Percentiles rank a stretch among this genome's conserved stretches.
Conservation (phyloP, 1,140 invertebrate species). For the Drosophila carrolli region DNA sequence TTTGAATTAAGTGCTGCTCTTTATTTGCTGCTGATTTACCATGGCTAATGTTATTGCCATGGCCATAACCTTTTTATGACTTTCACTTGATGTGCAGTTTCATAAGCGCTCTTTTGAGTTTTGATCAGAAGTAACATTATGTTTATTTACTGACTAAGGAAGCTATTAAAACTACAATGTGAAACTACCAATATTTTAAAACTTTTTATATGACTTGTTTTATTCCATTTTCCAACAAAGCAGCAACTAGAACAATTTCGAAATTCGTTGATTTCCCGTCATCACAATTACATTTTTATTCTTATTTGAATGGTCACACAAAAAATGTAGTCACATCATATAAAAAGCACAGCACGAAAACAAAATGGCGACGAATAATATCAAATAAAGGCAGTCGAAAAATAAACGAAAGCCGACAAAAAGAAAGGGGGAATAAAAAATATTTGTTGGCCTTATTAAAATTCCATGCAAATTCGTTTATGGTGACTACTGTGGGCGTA, state of each 20-base stretch:
- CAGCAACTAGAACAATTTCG: slow-evolving; percentile 4
- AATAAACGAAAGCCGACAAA: slow-evolving; percentile 17
- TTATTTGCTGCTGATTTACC: slow-evolving; percentile 40
- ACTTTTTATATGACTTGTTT: background rate
- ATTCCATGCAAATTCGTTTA: slow-evolving; percentile 81
- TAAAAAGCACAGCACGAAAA: slow-evolving; percentile 10
- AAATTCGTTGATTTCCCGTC: slow-evolving; percentile 50
- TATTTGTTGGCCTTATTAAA: slow-evolving; percentile 74
- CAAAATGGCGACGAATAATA: slow-evolving; percentile 57
- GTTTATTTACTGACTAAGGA: slow-evolving; percentile 8
- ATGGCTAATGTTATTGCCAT: slow-evolving; percentile 37
- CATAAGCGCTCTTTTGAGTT: slow-evolving; percentile 13
- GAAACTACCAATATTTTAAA: background rate
- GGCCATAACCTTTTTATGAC: slow-evolving; percentile 40
- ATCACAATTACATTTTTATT: slow-evolving; percentile 44
- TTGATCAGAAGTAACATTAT: slow-evolving; percentile 9
- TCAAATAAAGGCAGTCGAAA: slow-evolving; percentile 30
- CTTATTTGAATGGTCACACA: slow-evolving; percentile 7
- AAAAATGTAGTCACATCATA: slow-evolving; percentile 25
- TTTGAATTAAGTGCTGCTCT: slow-evolving; percentile 34
- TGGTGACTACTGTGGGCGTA: slow-evolving; percentile 47
- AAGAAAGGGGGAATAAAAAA: slow-evolving; percentile 33
- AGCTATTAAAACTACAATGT: slow-evolving; percentile 13
- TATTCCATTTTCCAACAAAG: background rate
- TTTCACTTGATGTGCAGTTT: slow-evolving; percentile 31